Base-by-base conservation (phyloP, 2,113 vertebrate genomes). In the Galemys pyrenaicus region DNA sequence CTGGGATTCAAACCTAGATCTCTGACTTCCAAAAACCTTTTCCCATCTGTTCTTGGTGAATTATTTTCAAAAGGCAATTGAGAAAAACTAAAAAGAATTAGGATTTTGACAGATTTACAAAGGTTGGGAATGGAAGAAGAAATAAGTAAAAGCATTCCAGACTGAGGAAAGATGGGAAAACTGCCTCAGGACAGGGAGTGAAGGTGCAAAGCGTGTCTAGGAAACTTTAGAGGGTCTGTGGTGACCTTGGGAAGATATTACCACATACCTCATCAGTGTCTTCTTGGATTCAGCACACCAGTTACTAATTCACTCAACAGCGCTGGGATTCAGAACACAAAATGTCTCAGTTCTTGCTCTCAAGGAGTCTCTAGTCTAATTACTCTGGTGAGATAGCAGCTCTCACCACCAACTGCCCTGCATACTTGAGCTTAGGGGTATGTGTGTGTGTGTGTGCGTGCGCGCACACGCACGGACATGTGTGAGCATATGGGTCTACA, bases 11-110 rank as follows among this genome's bases (percentile, higher is more conserved):
- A 93, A 68, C 82, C 10, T 54, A 83, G n/a, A 77, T 49, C 19
- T 87, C n/a, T 56, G 58, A 84, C 39, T 68, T 87, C 20, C 6
- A 49, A 67, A 78, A 81, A 81, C 75, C 87, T 92, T 49, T 39
- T 95, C 35, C 51, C 17, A 67, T 87, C 71, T 93, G 88, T 77
- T 32, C 81, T 64, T 94, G 46, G 65, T 94, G 32, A 92, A 88
- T 94, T 79, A 88, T 70, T 85, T 89, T 92, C 54, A 79, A 88
- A 95, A 94, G 60, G 78, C 35, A 32, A 39, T 51, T 83, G 62
- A 71, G 37, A 87, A 58, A 28, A 46, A 71, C 32, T 79, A 24
- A 65, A 60, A 70, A 91, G 41, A 89, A 26, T 26, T 37, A 67
- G 20, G 41, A 67, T 75, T 91, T 62, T 88, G 62, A 91, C 24